These are phyloP conservation scores for Drosophila atripex DNA, from an alignment of 2,888 invertebrate genomes.

Conservation along the genomic window DNA sequence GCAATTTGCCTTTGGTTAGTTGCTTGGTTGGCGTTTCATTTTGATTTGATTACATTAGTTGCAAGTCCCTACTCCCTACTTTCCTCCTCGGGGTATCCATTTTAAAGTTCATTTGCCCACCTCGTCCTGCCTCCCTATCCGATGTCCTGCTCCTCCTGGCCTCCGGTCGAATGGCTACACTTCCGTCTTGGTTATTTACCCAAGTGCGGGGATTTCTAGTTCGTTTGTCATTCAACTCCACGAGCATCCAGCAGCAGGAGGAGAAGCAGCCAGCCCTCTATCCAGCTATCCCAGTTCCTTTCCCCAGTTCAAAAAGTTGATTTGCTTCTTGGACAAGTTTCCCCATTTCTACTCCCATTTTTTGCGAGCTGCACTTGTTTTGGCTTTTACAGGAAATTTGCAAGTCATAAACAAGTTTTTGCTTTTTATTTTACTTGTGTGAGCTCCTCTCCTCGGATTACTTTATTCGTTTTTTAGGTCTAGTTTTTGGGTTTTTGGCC, in stretches of 20 bases:
- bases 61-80: constrained; percentile 19
- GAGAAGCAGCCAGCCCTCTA: neutral
- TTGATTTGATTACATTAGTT: constrained; percentile 76
- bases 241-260: neutral
- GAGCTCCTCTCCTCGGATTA: constrained; percentile 29
- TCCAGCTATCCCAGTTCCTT: neutral
- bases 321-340: constrained; percentile 67
- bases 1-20: constrained; percentile 57
- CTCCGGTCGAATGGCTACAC: constrained; percentile 54
- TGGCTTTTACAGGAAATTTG: constrained; percentile 70
- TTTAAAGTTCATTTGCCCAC: constrained; percentile 74
- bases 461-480: constrained; percentile 25
- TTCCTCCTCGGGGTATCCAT: constrained; percentile 54
- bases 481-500: constrained; percentile 27
- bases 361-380: constrained; percentile 37
- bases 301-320: constrained; percentile 38
- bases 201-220: constrained; percentile 74
- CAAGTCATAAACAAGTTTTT: constrained; percentile 81
- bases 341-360: constrained; percentile 26
- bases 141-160: constrained; percentile 13
- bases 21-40: constrained; percentile 56
- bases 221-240: constrained; percentile 61
- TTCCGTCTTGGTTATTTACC: constrained; percentile 72
- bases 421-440: constrained; percentile 67
- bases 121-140: constrained; percentile 14